Conservation (phyloP, 2,113 vertebrate genomes). For the Neomonachus schauinslandi region DNA sequence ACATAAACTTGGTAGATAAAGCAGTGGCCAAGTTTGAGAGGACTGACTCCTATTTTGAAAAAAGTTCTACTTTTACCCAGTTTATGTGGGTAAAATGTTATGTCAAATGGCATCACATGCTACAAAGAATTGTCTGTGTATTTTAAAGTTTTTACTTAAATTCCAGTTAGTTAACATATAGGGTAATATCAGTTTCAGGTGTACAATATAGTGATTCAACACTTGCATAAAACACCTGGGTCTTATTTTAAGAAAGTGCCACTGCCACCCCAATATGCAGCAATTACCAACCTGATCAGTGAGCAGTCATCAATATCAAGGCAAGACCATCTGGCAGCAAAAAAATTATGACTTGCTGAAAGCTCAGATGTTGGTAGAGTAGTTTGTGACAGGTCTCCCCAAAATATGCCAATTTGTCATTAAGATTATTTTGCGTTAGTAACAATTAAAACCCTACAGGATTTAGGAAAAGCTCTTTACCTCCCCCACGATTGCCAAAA, state of each 20-base stretch:
- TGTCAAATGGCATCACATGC: neutral
- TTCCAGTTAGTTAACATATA: neutral
- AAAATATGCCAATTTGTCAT: neutral
- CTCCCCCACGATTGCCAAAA: neutral
- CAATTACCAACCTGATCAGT: neutral
- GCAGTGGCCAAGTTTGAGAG: neutral
- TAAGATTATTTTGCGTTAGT: neutral
- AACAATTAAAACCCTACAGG: neutral
- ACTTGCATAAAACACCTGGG: neutral
- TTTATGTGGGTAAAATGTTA: neutral
- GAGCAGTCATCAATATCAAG: neutral
- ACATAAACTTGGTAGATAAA: neutral
- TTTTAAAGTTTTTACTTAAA: neutral
- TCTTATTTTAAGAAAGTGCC: neutral
- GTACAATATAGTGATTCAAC: neutral
- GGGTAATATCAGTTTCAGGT: neutral
- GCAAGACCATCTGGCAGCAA: neutral
- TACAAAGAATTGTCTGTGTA: neutral
- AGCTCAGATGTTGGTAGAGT: neutral
- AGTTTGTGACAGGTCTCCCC: neutral
- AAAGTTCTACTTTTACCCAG: neutral
- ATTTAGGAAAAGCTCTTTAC: neutral
- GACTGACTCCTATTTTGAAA: neutral
- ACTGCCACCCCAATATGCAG: neutral
- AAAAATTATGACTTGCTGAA: neutral